Evolutionary conservation across 2,797 vertebrate species (phyloP).

Genomic region (Periophthalmus magnuspinnatus): DNA sequence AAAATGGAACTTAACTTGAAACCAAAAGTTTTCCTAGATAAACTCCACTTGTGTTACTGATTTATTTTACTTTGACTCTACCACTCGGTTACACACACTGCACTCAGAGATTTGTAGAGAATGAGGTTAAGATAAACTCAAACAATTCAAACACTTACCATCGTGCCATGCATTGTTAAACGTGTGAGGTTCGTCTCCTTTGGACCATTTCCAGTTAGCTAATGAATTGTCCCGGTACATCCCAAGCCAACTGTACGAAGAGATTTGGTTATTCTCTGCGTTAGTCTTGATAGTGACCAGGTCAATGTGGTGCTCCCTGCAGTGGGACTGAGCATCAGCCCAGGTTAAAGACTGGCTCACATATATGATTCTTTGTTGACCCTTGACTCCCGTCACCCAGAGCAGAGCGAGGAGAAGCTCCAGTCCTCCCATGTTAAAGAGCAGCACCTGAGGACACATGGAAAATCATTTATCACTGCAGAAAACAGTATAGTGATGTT

Average conservation of each 20-base stretch:
- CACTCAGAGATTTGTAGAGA: too few relatives aligned
- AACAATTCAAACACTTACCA: not conserved
- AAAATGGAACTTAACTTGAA: too few relatives aligned
- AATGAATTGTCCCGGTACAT: not conserved
- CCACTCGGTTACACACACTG: too few relatives aligned
- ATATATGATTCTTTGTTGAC: not conserved
- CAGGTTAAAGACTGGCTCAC: not conserved
- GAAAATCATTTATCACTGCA: not conserved
- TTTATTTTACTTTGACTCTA: too few relatives aligned
- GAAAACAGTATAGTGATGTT: too few relatives aligned
- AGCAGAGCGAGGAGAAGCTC: conserved; percentile 11
- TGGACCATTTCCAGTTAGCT: conserved; percentile 2
- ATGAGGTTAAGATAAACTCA: not conserved
- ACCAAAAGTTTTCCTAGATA: too few relatives aligned
- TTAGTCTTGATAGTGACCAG: not conserved
- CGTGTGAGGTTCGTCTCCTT: not conserved
- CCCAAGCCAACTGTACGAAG: not conserved
- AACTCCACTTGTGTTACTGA: too few relatives aligned
- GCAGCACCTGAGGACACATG: not conserved
- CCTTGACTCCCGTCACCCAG: rapidly evolving
- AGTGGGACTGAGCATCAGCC: not conserved
- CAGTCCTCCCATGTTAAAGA: not conserved
- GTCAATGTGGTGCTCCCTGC: not conserved
- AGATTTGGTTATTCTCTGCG: not conserved
- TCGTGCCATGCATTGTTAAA: not conserved